Percentiles rank a stretch among this genome's conserved stretches.
phyloP scores from a whole-genome alignment of 2,888 invertebrate genomes.

The Xestia xanthographa region DNA sequence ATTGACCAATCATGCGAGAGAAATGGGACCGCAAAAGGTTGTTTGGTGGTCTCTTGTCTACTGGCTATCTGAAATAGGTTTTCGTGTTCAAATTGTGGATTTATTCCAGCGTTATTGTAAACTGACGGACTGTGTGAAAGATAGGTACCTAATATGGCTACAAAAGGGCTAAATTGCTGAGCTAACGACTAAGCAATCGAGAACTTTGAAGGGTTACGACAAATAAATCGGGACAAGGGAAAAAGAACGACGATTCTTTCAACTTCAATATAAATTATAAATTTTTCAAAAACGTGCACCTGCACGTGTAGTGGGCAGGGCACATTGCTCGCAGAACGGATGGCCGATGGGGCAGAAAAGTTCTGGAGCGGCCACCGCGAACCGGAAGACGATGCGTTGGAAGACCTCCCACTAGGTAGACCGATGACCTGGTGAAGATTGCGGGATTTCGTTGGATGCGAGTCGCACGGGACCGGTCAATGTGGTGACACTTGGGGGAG shows the following conservation, averaged over 20 bases:
- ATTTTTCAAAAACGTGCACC: no score
- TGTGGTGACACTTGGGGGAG: no score
- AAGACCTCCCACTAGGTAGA: no score
- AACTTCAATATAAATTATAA: not conserved
- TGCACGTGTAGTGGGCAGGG: no score
- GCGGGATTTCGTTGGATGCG: no score
- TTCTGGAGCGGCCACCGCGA: no score
- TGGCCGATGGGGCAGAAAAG: no score
- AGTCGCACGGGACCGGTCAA: no score
- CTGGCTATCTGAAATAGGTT: not conserved
- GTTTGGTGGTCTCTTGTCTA: not conserved
- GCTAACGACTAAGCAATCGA: not conserved
- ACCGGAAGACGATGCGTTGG: no score
- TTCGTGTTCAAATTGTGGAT: slow-evolving; percentile 5
- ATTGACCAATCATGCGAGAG: slow-evolving; percentile 38
- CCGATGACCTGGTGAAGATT: no score
- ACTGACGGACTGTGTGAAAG: not conserved
- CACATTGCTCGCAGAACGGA: no score
- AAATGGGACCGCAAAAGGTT: slow-evolving; percentile 22
- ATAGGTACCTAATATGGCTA: not conserved
- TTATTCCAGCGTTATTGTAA: not conserved
- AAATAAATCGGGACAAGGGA: not conserved
- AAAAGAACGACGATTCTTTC: not conserved
- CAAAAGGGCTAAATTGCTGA: not conserved
- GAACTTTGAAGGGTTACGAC: not conserved